phyloP scores from a whole-genome alignment of 92 coral and sea anemone species.

The Desmophyllum pertusum region DNA sequence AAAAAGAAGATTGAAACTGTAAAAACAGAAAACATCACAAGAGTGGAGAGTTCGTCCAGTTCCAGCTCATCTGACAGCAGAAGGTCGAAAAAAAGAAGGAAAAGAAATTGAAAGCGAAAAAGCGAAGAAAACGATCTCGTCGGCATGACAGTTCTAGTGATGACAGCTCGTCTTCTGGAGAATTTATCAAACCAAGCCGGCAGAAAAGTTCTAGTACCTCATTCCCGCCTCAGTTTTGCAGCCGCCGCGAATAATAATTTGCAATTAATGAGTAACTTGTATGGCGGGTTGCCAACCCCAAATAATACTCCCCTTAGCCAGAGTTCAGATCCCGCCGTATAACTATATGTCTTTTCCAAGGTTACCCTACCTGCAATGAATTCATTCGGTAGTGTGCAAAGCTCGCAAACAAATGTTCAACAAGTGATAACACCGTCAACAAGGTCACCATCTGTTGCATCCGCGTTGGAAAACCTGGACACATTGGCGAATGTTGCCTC shows the following conservation, averaged over 20 bases:
- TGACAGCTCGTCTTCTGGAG: too few relatives aligned
- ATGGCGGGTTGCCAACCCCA: not conserved
- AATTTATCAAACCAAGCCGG: not conserved
- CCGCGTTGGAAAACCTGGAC: not conserved
- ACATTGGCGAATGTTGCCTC: not conserved
- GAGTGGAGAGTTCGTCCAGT: not conserved
- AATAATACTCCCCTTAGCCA: not conserved
- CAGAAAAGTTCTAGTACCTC: not conserved
- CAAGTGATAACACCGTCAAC: not conserved
- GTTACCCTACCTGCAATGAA: not conserved
- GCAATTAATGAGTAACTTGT: not conserved
- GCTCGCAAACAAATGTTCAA: slow-evolving; percentile 9
- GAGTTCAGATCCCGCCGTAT: not conserved
- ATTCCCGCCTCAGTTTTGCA: not conserved
- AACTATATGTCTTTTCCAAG: not conserved
- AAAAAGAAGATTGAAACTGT: not conserved
- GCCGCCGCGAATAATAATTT: not conserved
- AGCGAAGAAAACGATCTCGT: not conserved
- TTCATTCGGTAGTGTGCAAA: too few relatives aligned
- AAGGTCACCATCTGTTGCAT: not conserved
- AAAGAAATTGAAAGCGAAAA: slow-evolving; percentile 3
- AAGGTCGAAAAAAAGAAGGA: slow-evolving; percentile 10
- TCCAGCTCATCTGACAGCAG: slow-evolving; percentile 4
- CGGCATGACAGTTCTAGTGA: slow-evolving; percentile 2
- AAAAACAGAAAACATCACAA: not conserved